Conservation (phyloP, 2,797 vertebrate genomes). For the Megaceryle alcyon region DNA sequence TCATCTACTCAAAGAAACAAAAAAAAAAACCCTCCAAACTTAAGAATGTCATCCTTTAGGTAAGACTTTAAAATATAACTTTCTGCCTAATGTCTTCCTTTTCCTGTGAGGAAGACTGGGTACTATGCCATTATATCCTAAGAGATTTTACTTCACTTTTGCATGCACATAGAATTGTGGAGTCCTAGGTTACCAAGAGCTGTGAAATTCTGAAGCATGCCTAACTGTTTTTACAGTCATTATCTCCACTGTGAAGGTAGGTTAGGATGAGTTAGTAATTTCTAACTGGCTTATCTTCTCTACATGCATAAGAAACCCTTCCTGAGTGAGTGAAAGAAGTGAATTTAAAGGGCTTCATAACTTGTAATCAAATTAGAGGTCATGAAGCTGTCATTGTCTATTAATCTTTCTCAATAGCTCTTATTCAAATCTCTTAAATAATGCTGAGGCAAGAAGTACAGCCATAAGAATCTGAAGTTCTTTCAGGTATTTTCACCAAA, state of each 20-base stretch:
- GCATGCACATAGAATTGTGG: accelerated
- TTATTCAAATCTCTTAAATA: not conserved
- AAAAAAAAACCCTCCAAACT: not conserved
- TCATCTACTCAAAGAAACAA: not conserved
- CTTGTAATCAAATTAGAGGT: not conserved
- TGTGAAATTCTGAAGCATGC: not conserved
- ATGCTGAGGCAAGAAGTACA: not conserved
- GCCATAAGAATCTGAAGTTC: not conserved
- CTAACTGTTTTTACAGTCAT: not conserved
- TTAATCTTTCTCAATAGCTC: not conserved
- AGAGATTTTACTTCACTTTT: not conserved
- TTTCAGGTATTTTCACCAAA: not conserved
- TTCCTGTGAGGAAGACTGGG: not conserved
- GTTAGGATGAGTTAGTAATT: not conserved
- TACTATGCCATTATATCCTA: not conserved
- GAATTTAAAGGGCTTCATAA: not conserved
- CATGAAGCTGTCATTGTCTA: not conserved
- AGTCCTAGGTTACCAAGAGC: not conserved
- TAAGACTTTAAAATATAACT: not conserved
- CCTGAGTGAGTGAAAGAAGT: not conserved
- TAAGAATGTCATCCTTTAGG: not conserved
- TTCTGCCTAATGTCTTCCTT: not conserved
- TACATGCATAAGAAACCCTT: not conserved
- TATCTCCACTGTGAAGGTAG: not conserved
- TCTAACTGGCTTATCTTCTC: not conserved